A percentile compares a stretch with the other conserved stretches of the same genome.
phyloP scores from a whole-genome alignment of 1,140 invertebrate genomes.

The Thrips palmi region DNA sequence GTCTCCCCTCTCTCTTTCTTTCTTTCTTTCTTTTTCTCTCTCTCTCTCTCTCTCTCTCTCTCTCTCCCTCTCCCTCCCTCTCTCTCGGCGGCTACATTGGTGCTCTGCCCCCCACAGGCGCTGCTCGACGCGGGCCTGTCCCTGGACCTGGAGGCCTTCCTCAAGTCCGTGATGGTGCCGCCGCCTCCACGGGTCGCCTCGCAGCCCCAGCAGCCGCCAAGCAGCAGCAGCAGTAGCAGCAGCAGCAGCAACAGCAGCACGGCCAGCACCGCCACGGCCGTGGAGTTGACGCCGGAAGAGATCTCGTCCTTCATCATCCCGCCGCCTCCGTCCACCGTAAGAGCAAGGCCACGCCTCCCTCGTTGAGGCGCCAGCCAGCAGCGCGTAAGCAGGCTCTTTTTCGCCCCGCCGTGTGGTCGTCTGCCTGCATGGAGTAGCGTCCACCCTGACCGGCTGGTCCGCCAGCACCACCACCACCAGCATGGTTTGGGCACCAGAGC shows the following conservation, averaged over 20 bases:
- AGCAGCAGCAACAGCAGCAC: too few relatives aligned
- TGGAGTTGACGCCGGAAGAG: conserved; percentile 54
- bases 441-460: too few relatives aligned
- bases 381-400: too few relatives aligned
- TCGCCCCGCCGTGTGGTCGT: too few relatives aligned
- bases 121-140: too few relatives aligned
- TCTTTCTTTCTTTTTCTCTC: background rate
- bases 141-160: conserved; percentile 53
- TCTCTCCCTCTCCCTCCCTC: conserved; percentile 29
- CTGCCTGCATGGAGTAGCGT: too few relatives aligned
- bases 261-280: conserved; percentile 40
- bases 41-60: background rate
- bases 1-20: background rate
- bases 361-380: background rate
- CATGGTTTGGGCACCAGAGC: too few relatives aligned
- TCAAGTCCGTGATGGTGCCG: conserved; percentile 62
- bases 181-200: conserved; percentile 47
- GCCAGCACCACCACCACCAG: too few relatives aligned
- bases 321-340: conserved; percentile 48
- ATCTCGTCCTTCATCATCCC: conserved; percentile 65
- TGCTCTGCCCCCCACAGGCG: too few relatives aligned
- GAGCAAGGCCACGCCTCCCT: too few relatives aligned
- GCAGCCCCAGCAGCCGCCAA: too few relatives aligned
- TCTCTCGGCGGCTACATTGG: too few relatives aligned
- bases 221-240: conserved; percentile 10